A percentile compares a stretch with the other conserved stretches of the same genome.
phyloP scores from a whole-genome alignment of 2,113 vertebrate species.

The Tychaedon coryphoeus region DNA sequence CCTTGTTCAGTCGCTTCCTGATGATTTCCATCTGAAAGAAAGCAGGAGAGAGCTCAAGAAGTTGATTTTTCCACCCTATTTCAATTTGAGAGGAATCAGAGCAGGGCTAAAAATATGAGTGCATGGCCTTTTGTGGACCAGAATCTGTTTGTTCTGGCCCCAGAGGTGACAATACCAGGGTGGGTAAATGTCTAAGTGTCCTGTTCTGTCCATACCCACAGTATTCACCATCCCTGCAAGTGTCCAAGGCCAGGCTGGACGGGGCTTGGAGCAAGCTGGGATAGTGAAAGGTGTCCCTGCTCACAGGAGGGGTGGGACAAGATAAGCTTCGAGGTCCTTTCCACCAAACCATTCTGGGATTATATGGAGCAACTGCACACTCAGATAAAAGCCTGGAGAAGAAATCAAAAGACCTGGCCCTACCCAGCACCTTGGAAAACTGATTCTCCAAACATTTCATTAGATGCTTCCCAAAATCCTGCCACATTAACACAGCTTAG shows the following conservation, averaged over 20 bases:
- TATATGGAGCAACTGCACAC: background rate
- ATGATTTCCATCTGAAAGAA: slow-evolving; percentile 85
- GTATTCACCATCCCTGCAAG: background rate
- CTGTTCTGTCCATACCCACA: background rate
- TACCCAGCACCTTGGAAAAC: background rate
- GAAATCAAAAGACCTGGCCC: background rate
- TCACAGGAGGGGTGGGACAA: background rate
- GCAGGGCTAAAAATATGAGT: background rate
- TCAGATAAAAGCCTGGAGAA: background rate
- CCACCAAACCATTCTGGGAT: background rate
- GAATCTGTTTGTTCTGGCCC: background rate
- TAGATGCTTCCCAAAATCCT: accelerated
- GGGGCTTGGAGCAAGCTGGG: background rate
- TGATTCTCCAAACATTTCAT: background rate
- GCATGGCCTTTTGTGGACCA: background rate
- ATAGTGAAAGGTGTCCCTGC: background rate
- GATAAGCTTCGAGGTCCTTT: background rate
- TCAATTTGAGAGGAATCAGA: accelerated
- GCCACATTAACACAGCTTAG: background rate
- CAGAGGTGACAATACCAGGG: background rate
- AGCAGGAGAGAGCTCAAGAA: background rate
- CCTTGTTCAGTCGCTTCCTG: slow-evolving; percentile 90
- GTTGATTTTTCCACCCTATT: background rate
- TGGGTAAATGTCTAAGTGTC: background rate
- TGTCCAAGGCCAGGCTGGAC: background rate